phyloP scores from a whole-genome alignment of 2,888 invertebrate genomes.

The Chorisops tibialis region DNA sequence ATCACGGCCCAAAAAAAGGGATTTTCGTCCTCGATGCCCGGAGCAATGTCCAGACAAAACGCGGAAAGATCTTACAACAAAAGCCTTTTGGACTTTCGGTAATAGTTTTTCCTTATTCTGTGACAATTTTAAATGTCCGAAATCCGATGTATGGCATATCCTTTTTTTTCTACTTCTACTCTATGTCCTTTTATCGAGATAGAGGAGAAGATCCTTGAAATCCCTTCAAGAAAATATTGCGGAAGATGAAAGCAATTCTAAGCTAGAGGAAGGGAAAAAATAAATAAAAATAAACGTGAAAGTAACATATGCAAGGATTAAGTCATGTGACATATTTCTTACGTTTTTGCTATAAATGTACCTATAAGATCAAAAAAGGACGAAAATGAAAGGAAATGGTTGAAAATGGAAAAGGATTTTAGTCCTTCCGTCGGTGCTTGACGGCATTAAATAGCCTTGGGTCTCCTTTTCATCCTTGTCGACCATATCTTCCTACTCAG shows the following conservation, averaged over 20 bases:
- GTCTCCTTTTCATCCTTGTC: too few species aligned
- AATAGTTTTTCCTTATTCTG: slow-evolving; percentile 15
- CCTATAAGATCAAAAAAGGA: too few species aligned
- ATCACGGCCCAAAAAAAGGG: background rate
- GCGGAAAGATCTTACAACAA: background rate
- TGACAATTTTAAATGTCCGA: slow-evolving; percentile 18
- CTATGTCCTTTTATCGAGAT: background rate
- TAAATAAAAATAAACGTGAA: background rate
- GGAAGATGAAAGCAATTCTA: slow-evolving; percentile 13
- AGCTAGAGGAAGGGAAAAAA: background rate
- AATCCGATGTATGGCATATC: slow-evolving; percentile 6
- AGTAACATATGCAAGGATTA: slow-evolving; percentile 29
- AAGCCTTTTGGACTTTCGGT: slow-evolving; percentile 12
- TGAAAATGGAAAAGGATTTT: too few species aligned
- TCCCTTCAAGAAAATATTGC: slow-evolving; percentile 12
- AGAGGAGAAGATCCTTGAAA: slow-evolving; percentile 3
- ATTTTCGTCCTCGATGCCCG: background rate
- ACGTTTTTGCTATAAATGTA: background rate
- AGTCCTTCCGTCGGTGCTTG: too few species aligned
- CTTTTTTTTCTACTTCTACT: background rate
- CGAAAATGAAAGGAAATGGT: too few species aligned
- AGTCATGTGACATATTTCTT: slow-evolving; percentile 24
- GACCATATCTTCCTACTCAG: too few species aligned
- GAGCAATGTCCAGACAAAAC: background rate
- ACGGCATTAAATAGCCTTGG: too few species aligned